Evolutionary conservation across 2,797 vertebrate genomes (phyloP), one percentile per base, ranked within the genome.

Genomic region (Phalloptychus januarius): DNA sequence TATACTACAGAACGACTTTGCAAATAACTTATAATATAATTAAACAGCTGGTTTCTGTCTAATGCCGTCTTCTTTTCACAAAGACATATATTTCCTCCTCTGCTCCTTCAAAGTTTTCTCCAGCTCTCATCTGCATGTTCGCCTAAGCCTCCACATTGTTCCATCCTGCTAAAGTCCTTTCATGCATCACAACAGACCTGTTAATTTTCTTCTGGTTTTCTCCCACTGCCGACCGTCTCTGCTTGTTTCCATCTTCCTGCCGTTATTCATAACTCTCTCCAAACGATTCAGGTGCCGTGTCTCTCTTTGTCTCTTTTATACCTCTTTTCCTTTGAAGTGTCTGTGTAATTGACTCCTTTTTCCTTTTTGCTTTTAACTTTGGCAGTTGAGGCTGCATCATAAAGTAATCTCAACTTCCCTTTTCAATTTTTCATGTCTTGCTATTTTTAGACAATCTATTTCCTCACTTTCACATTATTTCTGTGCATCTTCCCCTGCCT

Each of bases 221-320:
- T 89, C 80, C 82, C 89, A 86, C 86, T 78, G 56, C 85, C 73
- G 16, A 81, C 75, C 58, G 61, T 88, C 82, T 87, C 82, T 83
- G 83, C 84, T 82, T 85, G 85, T 90, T 90, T 90, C 89, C 86
- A 88, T 88, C 87, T 90, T 88, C 87, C 86, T 91, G 80, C 83
- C 82, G 86, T 86, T 91, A 86, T 90, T 89, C 77, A 82, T 85
- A 79, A 87, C 77, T 87, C 77, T 81, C 85, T 86, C 74, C 36
- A 78, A 81, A 58, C 72, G 45, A 65, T 36, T 77, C 77, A 28
- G 71, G 56, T 74, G 78, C 78, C 76, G 74, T 75, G 50, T 78
- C 33, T 80, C n/a, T 84, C 78, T 83, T 73, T 80, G 54, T 82
- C 77, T 86, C 18, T 79, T 38, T 67, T 44, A 42, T 72, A 54